phyloP scores from a whole-genome alignment of 2,888 invertebrate genomes.

The Xylophagus ater region DNA sequence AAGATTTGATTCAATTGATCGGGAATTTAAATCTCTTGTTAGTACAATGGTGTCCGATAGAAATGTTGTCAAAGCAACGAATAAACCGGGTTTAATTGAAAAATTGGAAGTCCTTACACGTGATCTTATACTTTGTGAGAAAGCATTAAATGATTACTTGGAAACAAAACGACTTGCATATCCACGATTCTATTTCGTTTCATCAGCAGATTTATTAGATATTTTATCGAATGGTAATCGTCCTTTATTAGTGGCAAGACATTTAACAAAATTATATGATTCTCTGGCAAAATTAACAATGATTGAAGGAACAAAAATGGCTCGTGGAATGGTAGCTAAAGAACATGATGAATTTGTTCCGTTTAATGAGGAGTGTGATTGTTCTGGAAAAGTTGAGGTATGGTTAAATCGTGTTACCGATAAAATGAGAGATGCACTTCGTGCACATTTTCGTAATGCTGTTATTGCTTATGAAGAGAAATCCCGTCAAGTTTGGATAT shows the following conservation, averaged over 20 bases:
- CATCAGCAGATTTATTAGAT: conserved; percentile 82
- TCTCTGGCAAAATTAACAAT: conserved; percentile 64
- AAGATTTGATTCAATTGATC: conserved; percentile 78
- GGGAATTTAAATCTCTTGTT: conserved; percentile 60
- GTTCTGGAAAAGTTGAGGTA: conserved; percentile 80
- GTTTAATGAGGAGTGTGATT: conserved; percentile 62
- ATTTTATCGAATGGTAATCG: conserved; percentile 73
- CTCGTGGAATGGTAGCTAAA: conserved; percentile 74
- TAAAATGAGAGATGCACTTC: conserved; percentile 69
- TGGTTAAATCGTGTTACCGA: conserved; percentile 85
- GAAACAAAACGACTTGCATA: conserved; percentile 90
- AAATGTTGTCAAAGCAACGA: conserved; percentile 81
- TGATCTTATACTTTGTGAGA: conserved; percentile 75
- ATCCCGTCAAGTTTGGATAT: conserved; percentile 81
- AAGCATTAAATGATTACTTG: conserved; percentile 86
- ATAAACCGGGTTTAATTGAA: conserved; percentile 60
- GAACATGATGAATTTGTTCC: conserved; percentile 62
- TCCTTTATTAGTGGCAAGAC: conserved; percentile 65
- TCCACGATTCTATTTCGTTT: conserved; percentile 92
- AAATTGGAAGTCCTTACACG: conserved; percentile 61
- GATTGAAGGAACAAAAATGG: conserved; percentile 48
- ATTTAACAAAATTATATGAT: conserved; percentile 86
- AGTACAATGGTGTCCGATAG: conserved; percentile 56
- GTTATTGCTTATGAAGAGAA: conserved; percentile 80
- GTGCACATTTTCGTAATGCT: conserved; percentile 66